Conservation (phyloP, 2,113 vertebrate species). For the Etheostoma cragini region DNA sequence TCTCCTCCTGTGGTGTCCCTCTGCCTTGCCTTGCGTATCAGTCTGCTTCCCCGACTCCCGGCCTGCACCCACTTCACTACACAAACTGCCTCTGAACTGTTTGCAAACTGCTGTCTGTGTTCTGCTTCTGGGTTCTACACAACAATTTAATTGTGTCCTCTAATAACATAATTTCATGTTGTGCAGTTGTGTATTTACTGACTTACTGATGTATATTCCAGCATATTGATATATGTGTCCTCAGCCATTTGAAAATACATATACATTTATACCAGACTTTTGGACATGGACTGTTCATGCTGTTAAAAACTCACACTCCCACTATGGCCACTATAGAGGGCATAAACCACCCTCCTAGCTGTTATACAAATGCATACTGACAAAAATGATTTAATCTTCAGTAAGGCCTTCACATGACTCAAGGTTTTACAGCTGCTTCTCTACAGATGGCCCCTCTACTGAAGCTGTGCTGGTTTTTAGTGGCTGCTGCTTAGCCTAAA, state of each 20-base stretch:
- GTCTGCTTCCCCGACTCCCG: neutral
- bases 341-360: neutral
- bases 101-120: no score
- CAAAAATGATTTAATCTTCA: neutral
- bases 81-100: no score
- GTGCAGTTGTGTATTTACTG: no score
- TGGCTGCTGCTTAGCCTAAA: slow-evolving; percentile 18
- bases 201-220: no score
- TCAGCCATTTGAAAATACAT: no score
- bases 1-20: neutral
- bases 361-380: neutral
- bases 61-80: no score
- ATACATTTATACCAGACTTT: neutral
- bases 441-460: slow-evolving; percentile 23
- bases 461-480: neutral
- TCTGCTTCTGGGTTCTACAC: no score
- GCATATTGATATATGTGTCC: no score
- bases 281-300: neutral
- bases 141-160: no score
- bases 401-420: neutral
- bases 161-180: no score
- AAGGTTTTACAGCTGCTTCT: slow-evolving; percentile 30
- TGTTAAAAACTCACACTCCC: neutral
- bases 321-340: no score
- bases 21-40: neutral